A percentile compares a stretch with the other conserved stretches of the same genome.
Conservation (phyloP, 2,888 invertebrate genomes). For the Agonopterix heracliana region DNA sequence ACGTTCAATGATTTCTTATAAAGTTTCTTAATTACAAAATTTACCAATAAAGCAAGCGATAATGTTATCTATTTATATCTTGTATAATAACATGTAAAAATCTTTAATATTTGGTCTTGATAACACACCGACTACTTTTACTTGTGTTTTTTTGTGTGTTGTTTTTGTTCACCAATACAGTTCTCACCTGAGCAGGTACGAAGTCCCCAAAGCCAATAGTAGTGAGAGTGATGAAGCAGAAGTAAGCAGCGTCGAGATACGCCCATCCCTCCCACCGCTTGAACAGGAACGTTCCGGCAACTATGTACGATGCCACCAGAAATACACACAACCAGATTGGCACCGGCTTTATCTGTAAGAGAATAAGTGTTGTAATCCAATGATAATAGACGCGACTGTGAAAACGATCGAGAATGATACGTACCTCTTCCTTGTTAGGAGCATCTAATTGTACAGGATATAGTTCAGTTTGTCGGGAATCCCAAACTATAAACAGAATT, state of each 20-base stretch:
- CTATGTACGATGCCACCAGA: conserved; percentile 91
- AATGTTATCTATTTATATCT: no score
- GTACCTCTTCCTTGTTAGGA: conserved; percentile 8
- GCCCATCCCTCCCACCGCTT: conserved; percentile 91
- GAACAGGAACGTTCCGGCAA: conserved; percentile 92
- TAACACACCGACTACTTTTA: no score
- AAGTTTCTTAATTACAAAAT: no score
- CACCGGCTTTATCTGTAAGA: conserved; percentile 78
- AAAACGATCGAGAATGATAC: neutral
- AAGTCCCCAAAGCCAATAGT: conserved; percentile 96
- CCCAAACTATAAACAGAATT: conserved; percentile 23
- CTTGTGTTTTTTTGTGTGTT: no score
- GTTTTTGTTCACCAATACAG: neutral
- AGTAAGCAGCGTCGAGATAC: conserved; percentile 92
- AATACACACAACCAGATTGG: conserved; percentile 94
- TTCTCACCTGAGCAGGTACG: conserved; percentile 86
- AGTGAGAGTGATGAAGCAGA: conserved; percentile 95
- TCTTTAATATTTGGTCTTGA: no score
- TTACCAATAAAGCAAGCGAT: neutral
- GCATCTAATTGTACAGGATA: conserved; percentile 17
- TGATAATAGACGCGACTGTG: no score
- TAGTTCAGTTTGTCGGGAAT: conserved; percentile 29
- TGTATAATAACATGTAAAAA: no score
- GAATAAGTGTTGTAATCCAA: no score
- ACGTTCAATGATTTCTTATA: no score